Evolutionary conservation across 1,140 invertebrate species (phyloP).

Genomic region (Philopotamus ludificatus): DNA sequence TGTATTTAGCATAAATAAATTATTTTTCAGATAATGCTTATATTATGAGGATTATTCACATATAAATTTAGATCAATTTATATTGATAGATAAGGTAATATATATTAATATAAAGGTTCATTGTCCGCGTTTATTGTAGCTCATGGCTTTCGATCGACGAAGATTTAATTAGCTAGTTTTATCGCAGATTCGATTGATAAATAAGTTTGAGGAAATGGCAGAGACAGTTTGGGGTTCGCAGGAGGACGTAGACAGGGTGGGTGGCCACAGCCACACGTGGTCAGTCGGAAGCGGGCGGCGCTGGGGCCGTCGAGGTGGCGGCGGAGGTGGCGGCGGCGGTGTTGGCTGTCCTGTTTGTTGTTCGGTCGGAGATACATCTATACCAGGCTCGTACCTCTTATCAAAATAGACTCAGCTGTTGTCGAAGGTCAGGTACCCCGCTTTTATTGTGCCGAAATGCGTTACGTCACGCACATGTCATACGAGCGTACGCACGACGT

Average conservation of each 20-base stretch:
- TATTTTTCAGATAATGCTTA: too few relatives aligned
- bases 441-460: conserved; percentile 5
- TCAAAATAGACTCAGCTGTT: conserved; percentile 29
- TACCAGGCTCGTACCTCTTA: conserved; percentile 23
- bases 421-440: conserved; percentile 10
- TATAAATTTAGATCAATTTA: too few relatives aligned
- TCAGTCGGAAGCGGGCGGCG: not conserved
- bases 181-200: too few relatives aligned
- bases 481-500: not conserved
- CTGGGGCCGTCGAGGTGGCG: not conserved
- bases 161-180: too few relatives aligned
- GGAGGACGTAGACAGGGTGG: conserved; percentile 8
- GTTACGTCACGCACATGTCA: conserved; percentile 24
- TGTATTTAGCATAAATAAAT: too few relatives aligned
- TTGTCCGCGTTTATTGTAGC: too few relatives aligned
- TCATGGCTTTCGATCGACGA: too few relatives aligned
- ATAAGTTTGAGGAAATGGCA: not conserved
- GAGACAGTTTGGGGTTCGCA: not conserved
- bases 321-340: not conserved
- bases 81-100: too few relatives aligned
- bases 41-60: too few relatives aligned
- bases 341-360: conserved; percentile 29
- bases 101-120: too few relatives aligned
- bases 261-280: conserved; percentile 1
- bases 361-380: conserved; percentile 29